These are phyloP conservation scores for Clarias gariepinus DNA, from an alignment of 2,113 vertebrate genomes.

Conservation along the genomic window DNA sequence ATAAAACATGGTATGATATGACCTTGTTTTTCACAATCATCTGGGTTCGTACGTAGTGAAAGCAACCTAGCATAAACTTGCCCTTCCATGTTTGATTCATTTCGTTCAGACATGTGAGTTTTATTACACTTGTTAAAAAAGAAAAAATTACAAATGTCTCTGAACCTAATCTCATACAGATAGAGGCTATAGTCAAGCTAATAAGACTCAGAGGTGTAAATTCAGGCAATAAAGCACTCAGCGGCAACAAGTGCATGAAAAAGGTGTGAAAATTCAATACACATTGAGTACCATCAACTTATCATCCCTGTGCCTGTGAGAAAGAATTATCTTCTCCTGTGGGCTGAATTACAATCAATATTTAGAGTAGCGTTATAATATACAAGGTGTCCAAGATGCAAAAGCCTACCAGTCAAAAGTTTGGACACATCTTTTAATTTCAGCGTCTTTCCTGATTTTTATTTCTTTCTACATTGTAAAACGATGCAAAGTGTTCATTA, in stretches of 20 bases:
- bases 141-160: not conserved
- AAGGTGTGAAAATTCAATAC: slow-evolving; percentile 6
- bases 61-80: not conserved
- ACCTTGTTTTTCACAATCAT: not conserved
- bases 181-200: not conserved
- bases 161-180: not conserved
- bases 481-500: no score
- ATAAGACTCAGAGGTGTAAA: slow-evolving; percentile 15
- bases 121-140: slow-evolving; percentile 6
- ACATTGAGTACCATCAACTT: not conserved
- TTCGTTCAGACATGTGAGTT: not conserved
- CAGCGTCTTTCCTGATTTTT: no score
- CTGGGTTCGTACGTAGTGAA: not conserved
- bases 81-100: not conserved
- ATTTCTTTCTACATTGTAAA: no score
- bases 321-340: not conserved
- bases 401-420: no score
- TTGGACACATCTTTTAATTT: no score
- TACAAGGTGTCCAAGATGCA: not conserved
- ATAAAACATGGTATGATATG: not conserved
- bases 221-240: not conserved
- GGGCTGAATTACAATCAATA: not conserved
- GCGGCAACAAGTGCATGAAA: not conserved
- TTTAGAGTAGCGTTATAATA: not conserved
- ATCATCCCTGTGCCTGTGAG: not conserved